phyloP scores from a whole-genome alignment of 2,113 vertebrate genomes.

The Catharus bicknelli region DNA sequence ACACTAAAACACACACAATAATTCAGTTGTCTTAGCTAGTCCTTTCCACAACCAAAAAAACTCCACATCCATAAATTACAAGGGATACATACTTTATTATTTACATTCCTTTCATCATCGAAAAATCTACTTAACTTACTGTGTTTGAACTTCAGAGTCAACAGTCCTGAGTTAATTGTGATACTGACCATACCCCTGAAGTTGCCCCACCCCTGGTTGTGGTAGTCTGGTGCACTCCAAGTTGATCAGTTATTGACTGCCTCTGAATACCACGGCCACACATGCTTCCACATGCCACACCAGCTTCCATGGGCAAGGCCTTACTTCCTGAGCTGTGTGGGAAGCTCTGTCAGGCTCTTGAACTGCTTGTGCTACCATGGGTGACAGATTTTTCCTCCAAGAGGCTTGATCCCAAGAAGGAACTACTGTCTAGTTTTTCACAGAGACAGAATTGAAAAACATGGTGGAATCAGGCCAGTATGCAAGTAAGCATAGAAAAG shows the following conservation, averaged over 20 bases:
- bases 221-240: background rate
- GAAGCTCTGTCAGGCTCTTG: background rate
- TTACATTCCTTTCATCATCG: background rate
- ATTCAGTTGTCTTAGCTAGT: background rate
- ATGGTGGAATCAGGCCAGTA: background rate
- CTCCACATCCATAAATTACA: background rate
- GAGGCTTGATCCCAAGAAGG: background rate
- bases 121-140: background rate
- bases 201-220: background rate
- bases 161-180: background rate
- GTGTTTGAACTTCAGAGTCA: background rate
- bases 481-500: background rate
- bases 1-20: background rate
- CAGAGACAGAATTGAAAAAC: background rate
- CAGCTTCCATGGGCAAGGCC: background rate
- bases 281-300: too few species aligned
- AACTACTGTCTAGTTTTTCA: background rate
- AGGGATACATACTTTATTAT: background rate
- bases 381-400: background rate
- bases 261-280: background rate
- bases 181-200: fast-evolving
- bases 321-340: background rate
- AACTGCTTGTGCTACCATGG: background rate
- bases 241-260: background rate
- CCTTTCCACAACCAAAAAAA: background rate